Conservation (phyloP, 2,113 vertebrate species). For the Scytalopus superciliaris region DNA sequence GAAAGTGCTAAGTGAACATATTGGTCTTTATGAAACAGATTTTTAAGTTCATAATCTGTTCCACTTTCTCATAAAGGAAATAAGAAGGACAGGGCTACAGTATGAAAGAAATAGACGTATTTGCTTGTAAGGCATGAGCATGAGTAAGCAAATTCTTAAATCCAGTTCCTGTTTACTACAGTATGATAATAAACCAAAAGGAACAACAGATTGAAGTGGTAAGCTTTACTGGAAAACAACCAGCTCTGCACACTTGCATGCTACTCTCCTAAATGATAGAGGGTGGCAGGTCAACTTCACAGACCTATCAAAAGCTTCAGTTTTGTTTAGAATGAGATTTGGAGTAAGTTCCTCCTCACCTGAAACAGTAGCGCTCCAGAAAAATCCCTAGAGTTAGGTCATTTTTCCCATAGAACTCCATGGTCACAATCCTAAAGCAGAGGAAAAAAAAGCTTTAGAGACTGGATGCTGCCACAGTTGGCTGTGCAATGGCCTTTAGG, state of each 20-base stretch:
- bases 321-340: background rate
- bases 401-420: constrained; percentile 99
- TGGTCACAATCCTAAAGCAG: constrained; percentile 92
- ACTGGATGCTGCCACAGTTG: background rate
- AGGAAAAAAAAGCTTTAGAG: background rate
- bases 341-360: constrained; percentile 72
- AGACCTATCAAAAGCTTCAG: background rate
- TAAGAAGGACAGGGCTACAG: background rate
- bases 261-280: background rate
- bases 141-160: background rate
- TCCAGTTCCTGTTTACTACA: background rate
- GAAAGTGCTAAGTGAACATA: background rate
- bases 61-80: background rate
- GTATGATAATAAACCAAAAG: background rate
- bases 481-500: background rate
- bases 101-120: background rate
- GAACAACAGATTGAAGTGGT: background rate
- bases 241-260: background rate
- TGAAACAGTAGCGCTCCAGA: constrained; percentile 96
- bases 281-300: background rate
- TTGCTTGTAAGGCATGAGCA: background rate
- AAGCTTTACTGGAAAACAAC: background rate
- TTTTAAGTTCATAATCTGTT: background rate
- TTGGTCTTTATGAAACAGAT: background rate
- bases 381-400: constrained; percentile 96